Percentiles rank a stretch among this genome's conserved stretches.
phyloP scores from a whole-genome alignment of 35 echinoderm and acorn worm genomes.

The Acanthaster planci region DNA sequence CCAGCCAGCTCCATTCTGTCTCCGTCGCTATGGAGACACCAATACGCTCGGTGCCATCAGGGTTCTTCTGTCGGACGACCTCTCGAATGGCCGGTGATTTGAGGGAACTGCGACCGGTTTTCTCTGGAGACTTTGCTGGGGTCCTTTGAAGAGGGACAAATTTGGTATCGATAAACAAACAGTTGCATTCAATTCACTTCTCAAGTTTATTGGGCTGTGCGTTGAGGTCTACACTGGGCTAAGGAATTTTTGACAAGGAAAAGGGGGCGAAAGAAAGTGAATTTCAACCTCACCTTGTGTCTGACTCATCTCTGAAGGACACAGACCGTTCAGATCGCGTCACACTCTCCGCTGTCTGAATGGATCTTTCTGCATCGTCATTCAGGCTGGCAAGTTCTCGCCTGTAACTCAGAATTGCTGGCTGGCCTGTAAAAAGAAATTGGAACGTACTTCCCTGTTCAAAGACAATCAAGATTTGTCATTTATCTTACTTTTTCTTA shows the following conservation, averaged over 20 bases:
- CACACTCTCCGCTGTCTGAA: conserved; percentile 22
- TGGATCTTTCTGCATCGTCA: conserved; percentile 44
- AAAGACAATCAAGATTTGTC: too few species aligned
- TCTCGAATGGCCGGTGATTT: conserved; percentile 73
- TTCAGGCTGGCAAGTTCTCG: neutral
- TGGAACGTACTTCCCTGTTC: neutral
- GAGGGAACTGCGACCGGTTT: neutral
- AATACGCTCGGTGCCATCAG: conserved; percentile 71
- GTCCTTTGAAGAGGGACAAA: conserved; percentile 17
- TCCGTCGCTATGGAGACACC: conserved; percentile 87
- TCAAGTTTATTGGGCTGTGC: neutral
- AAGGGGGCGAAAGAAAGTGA: neutral
- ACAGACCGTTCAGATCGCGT: conserved; percentile 75
- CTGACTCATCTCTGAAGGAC: conserved; percentile 65
- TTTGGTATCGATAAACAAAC: neutral
- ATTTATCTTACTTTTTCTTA: too few species aligned
- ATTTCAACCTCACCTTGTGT: conserved; percentile 7
- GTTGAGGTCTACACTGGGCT: neutral
- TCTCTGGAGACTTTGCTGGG: conserved; percentile 5
- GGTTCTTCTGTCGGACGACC: conserved; percentile 37
- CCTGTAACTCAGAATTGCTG: conserved; percentile 58
- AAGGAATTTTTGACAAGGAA: neutral
- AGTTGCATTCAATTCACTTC: neutral
- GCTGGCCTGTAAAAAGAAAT: conserved; percentile 35
- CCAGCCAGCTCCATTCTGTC: conserved; percentile 99